Evolutionary conservation across 1,140 invertebrate species (phyloP), one percentile per base, ranked within the genome.

Genomic region (Procambarus virginalis): DNA sequence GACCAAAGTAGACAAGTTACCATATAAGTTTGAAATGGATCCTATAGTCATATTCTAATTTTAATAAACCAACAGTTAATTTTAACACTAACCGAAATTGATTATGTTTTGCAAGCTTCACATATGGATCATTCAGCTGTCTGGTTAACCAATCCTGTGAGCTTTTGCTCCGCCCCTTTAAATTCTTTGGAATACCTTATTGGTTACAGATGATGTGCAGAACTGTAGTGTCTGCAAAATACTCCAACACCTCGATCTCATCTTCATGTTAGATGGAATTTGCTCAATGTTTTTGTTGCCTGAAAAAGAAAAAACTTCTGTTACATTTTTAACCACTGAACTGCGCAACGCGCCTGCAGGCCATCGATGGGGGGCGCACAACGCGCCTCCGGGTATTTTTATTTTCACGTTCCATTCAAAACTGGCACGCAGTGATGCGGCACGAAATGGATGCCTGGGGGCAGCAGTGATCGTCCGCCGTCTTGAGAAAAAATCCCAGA

Each of bases 81-180:
- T 34, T 34, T 34, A 34, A 68, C 60, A 64, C 78, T 84, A 92
- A 96, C 96, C 96, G 96, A 93, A 97, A 98, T 93, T 97, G 97
- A 92, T 96, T 94, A 92, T 96, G 95, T 93, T 95, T 96, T 6
- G 98, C 97, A 94, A 96, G 96, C 93, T 97, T 97, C 0, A 99
- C 97, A 93, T 98, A 99, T 0, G 97, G 97, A 95, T 99, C 99
- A 86, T 96, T 95, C 12, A 97, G 93, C 93, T 99, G 98, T 73
- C 98, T 95, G 58, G 93, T 95, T 3, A 99, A 92, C 98, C 98
- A 99, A 93, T 97, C 94, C 92, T 98, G 96, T 0, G 97, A 97
- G 94, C 97, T 97, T 92, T 94, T 95, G 76, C 94, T 95, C 93
- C 95, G 95, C 0, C 94, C 94, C 93, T 96, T 93, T 6, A 93